Percentiles rank a stretch among this genome's conserved stretches.
phyloP scores from a whole-genome alignment of 2,888 invertebrate genomes.

The Acanthoscelides obtectus region DNA sequence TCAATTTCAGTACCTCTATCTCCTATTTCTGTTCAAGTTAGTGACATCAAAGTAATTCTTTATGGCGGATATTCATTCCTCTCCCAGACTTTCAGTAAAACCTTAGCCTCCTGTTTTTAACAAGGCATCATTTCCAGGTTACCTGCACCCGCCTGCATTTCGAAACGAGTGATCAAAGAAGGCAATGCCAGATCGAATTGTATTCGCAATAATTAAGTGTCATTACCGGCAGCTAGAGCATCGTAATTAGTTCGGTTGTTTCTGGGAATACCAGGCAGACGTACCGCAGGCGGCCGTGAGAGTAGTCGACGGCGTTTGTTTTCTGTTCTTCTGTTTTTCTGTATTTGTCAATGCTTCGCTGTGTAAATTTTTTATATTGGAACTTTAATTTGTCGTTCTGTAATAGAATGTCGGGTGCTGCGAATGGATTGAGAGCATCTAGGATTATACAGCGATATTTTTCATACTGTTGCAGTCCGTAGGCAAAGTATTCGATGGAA shows the following conservation, averaged over 20 bases:
- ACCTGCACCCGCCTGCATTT: not conserved
- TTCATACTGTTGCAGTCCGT: too few relatives aligned
- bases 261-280: not conserved
- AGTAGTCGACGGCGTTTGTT: not conserved
- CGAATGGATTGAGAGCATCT: not conserved
- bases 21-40: too few relatives aligned
- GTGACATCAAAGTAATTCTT: too few relatives aligned
- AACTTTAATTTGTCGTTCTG: not conserved
- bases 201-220: not conserved
- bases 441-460: too few relatives aligned
- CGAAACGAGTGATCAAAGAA: not conserved
- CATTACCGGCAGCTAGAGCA: not conserved
- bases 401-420: not conserved
- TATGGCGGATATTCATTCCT: too few relatives aligned
- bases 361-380: not conserved
- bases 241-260: not conserved
- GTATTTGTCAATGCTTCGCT: not conserved
- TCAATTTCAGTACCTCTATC: too few relatives aligned
- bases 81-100: too few relatives aligned
- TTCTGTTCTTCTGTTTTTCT: not conserved
- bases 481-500: too few relatives aligned
- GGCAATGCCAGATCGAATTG: not conserved
- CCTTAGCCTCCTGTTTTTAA: too few relatives aligned
- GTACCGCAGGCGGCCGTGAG: not conserved
- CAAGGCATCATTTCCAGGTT: too few relatives aligned